phyloP scores from a whole-genome alignment of 2,888 invertebrate genomes.

The Meteorus colon region DNA sequence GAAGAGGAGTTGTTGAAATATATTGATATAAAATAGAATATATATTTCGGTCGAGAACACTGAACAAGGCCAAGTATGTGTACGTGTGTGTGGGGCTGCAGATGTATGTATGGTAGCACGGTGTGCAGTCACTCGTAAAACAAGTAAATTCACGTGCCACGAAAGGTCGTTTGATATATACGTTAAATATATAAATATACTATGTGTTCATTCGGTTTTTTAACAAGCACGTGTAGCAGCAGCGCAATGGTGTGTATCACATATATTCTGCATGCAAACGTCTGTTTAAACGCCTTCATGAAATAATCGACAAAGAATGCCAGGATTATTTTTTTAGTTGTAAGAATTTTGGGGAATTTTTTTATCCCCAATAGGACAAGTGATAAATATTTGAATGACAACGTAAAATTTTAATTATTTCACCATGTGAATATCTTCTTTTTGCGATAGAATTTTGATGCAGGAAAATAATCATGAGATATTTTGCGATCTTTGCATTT shows the following conservation, averaged over 20 bases:
- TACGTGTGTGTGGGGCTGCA: neutral
- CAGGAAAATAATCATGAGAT: neutral
- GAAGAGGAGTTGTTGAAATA: conserved; percentile 1
- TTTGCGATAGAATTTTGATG: too few relatives aligned
- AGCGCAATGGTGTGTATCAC: neutral
- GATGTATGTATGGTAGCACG: neutral
- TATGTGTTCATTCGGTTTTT: neutral
- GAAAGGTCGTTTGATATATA: neutral
- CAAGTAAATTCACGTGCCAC: conserved; percentile 14
- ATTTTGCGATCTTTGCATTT: neutral
- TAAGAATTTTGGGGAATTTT: too few relatives aligned
- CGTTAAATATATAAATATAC: neutral
- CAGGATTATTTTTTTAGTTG: too few relatives aligned
- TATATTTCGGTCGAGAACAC: too few relatives aligned
- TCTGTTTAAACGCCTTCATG: too few relatives aligned
- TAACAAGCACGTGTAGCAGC: neutral
- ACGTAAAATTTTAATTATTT: too few relatives aligned
- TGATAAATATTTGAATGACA: too few relatives aligned
- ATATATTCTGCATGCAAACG: too few relatives aligned
- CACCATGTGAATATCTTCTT: too few relatives aligned
- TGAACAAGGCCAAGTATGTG: neutral
- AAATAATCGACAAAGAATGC: too few relatives aligned
- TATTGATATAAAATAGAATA: neutral
- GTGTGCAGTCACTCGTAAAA: conserved; percentile 24
- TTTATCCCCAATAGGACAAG: too few relatives aligned